Evolutionary conservation across 1,140 invertebrate species (phyloP).

Genomic region (Musca vetustissima): DNA sequence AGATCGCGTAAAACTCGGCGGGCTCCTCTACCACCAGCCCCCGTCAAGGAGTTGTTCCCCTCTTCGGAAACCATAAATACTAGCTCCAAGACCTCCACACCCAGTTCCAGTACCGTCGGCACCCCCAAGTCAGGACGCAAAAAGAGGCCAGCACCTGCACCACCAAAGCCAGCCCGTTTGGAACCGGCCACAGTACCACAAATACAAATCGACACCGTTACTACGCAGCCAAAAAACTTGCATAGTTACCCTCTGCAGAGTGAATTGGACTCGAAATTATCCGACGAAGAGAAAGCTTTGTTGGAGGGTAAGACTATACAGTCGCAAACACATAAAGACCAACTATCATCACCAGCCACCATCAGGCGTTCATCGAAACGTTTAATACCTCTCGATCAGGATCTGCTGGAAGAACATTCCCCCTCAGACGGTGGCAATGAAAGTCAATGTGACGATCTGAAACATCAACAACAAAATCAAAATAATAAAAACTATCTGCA

Average conservation of each 20-base stretch:
- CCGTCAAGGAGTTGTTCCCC: constrained; percentile 31
- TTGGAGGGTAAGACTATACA: constrained; percentile 34
- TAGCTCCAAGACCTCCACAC: constrained; percentile 53
- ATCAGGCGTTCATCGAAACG: constrained; percentile 28
- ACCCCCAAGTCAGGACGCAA: constrained; percentile 59
- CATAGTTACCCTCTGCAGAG: constrained; percentile 36
- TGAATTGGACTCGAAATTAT: constrained; percentile 31
- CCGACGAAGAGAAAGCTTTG: constrained; percentile 37
- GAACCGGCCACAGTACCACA: constrained; percentile 26
- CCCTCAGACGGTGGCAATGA: neutral
- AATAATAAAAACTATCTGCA: neutral
- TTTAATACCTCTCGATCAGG: constrained; percentile 42
- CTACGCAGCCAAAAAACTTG: constrained; percentile 33
- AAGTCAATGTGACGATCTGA: constrained; percentile 32
- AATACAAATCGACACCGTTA: constrained; percentile 18
- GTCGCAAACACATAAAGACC: neutral
- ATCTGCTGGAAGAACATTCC: constrained; percentile 30
- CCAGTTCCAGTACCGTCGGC: constrained; percentile 33
- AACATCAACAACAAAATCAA: constrained; percentile 29
- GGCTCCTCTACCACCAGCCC: constrained; percentile 46
- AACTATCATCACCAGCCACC: neutral
- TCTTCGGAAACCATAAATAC: constrained; percentile 6
- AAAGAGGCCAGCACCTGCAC: constrained; percentile 70
- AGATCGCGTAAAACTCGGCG: constrained; percentile 53
- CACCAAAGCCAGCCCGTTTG: constrained; percentile 56